Base-by-base conservation (phyloP, 2,888 invertebrate genomes). In the Pristionchus entomophagus region DNA sequence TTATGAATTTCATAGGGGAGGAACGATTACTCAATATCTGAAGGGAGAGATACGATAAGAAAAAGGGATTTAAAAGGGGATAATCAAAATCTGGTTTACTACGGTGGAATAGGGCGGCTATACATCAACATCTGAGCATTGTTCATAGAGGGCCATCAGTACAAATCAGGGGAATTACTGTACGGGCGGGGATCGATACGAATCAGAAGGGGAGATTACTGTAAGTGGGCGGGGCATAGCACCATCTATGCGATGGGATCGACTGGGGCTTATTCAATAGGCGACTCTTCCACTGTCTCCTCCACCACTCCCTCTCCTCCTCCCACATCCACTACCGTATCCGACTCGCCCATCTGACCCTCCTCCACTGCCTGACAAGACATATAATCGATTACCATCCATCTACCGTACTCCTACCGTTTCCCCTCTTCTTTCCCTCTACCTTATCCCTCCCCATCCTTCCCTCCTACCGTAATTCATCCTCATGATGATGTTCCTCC, bases 231-330 rank as follows among this genome's bases (percentile, higher is more conserved):
- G 65, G 32, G 65, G 29, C 10, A n/a, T n/a, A n/a, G n/a, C n/a
- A n/a, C n/a, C n/a, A n/a, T n/a, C n/a, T n/a, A n/a, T 38, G 10
- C 38, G 38, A 19, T 69, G 22, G 62, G 19, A 29, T 59, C 59
- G 29, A 32, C 59, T 12, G 65, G 65, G 14, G 32, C 35, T 0
- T 38, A 38, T 8, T 53, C 45, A 4, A 19, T 8, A 10, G 51
- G 22, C 6, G 51, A 69, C 77, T 49, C 73, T 32, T 51, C 86
- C 41, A 84, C 73, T 26, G 81, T 84, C 35, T 86, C 86, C 5
- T 59, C 86, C 5, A 49, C 85, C 4, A 51, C 53, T 73, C 29
- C 73, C 35, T 65, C 85, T 32, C 26, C 73, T 41, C 51, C 85
- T n/a, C 69, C 84, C n/a, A 51, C 41, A 45, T 65, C 59, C 0